Percentiles rank a stretch among this genome's conserved stretches.
phyloP scores from a whole-genome alignment of 2,888 invertebrate species.

The Nemotelus nigrinus region DNA sequence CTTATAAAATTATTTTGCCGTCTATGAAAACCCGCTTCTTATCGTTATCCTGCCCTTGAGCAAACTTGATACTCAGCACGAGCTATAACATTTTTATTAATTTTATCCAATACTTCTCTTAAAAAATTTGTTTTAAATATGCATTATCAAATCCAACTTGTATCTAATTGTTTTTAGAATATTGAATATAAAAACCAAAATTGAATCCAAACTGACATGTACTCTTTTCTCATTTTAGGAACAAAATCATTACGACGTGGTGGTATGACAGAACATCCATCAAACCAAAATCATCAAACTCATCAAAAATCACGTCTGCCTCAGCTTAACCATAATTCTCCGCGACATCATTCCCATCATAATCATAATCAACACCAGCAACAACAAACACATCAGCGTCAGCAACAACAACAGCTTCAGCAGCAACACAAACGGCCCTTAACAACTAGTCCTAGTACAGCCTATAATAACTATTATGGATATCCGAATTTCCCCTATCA shows the following conservation, averaged over 20 bases:
- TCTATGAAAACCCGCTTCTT: no score
- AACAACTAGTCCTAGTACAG: constrained; percentile 59
- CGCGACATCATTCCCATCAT: constrained; percentile 51
- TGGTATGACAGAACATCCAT: constrained; percentile 66
- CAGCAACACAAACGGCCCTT: constrained; percentile 57
- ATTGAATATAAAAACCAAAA: not conserved
- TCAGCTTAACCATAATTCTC: constrained; percentile 59
- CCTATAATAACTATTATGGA: constrained; percentile 50
- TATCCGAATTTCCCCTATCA: constrained; percentile 55
- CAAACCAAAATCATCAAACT: constrained; percentile 59
- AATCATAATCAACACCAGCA: constrained; percentile 53
- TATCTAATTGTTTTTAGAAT: not conserved
- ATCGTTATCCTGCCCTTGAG: no score
- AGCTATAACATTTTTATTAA: no score
- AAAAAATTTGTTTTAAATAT: no score
- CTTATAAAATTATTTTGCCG: no score
- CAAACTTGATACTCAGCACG: no score
- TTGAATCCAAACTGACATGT: not conserved
- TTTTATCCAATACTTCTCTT: no score
- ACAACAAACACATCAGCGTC: constrained; percentile 42
- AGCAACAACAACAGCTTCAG: constrained; percentile 56
- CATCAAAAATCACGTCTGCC: constrained; percentile 61
- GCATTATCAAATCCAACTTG: no score
- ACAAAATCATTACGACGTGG: constrained; percentile 60
- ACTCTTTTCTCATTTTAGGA: constrained; percentile 56